Evolutionary conservation across 1,140 invertebrate genomes (phyloP), one percentile per base, ranked within the genome.

Genomic region (Parapsyche elsis): DNA sequence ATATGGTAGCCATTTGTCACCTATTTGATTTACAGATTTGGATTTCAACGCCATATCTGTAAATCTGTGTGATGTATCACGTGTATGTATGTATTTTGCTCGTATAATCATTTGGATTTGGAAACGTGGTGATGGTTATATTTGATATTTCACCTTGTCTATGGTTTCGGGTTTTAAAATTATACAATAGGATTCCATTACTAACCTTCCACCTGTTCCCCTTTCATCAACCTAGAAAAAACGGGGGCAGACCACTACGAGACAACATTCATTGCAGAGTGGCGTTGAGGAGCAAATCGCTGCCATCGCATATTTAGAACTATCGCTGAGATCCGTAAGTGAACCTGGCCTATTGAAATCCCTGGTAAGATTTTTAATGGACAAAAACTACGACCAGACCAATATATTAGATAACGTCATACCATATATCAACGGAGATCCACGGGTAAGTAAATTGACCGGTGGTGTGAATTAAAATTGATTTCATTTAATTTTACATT

Each of bases 301-400:
- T 44, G 95, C 97, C 0, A 97, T 95, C 83, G 95, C 95, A 5
- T 98, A 99, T 87, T 91, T 98, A 75, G 97, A 98, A 87, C 88
- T 98, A 75, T 94, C 96, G 84, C 85, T 98, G 73, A 91, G 97
- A 75, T 95, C 94, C 67, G 93, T 97, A 10, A 95, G 95, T 0
- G 93, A 97, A 79, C 94, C 95, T 0, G 94, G 95, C 0, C 89
- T 99, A 14, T 86, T 98, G 71, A 90, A 93, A 81, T 92, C 94
- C 0, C 93, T 98, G 84, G 89, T 99, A 26, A 92, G 93, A 86
- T 98, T 98, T 88, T 89, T 98, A 61, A 89, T 99, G 75, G 92
- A 93, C 82, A 93, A 96, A 85, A 93, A 94, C 85, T 96, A 96
- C 84, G 96, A 98, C 85, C 95, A 92, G 0, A 89, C 92, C 76